Percentiles rank a stretch among this genome's conserved stretches.
Evolutionary conservation across 2,888 invertebrate genomes (phyloP).

Genomic region (Vesta saturnalis): DNA sequence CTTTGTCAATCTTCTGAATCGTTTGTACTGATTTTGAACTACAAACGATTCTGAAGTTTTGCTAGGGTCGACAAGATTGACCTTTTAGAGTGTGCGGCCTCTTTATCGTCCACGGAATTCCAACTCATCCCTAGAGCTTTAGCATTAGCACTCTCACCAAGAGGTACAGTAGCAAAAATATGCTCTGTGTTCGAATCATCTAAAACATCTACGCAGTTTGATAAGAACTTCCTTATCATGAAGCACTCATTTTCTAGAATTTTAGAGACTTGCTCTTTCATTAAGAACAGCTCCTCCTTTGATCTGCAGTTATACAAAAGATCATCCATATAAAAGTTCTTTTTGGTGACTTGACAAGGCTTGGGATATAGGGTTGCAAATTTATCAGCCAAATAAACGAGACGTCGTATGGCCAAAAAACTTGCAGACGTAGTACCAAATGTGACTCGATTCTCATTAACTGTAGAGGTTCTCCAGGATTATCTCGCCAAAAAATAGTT

Average conservation of each 20-base stretch:
- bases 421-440: slow-evolving; percentile 6
- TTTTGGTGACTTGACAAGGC: background rate
- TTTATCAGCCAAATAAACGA: slow-evolving; percentile 2
- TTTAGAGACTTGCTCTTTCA: too few relatives aligned
- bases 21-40: too few relatives aligned
- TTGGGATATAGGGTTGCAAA: background rate
- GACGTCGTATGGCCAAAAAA: slow-evolving; percentile 2
- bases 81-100: background rate
- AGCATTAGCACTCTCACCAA: background rate
- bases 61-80: background rate
- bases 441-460: background rate
- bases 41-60: background rate
- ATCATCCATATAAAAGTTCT: too few relatives aligned
- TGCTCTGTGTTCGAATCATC: too few relatives aligned
- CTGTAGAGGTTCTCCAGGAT: background rate
- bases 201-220: too few relatives aligned
- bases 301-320: too few relatives aligned
- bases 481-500: slow-evolving; percentile 13
- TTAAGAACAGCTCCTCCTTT: background rate
- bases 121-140: background rate
- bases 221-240: too few relatives aligned
- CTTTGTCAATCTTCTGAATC: too few relatives aligned
- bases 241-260: too few relatives aligned
- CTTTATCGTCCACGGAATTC: slow-evolving; percentile 8
- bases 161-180: background rate